Evolutionary conservation across 2,888 invertebrate species (phyloP).

Genomic region (Drosophila atroscutellata): DNA sequence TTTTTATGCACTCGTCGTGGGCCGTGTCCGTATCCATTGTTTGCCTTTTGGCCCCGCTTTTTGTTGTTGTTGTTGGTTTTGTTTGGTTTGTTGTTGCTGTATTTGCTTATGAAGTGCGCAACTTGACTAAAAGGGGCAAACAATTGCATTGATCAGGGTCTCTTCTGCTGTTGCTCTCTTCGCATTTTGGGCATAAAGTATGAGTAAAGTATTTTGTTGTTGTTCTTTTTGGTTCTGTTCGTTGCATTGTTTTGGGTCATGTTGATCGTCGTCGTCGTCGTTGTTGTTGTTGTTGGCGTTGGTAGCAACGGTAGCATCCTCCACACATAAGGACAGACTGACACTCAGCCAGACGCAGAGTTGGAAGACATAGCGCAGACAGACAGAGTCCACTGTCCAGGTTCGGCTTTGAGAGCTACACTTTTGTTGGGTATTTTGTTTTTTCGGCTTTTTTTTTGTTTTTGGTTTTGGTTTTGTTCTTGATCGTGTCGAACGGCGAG

Average conservation of each 20-base stretch:
- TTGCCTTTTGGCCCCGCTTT: constrained; percentile 73
- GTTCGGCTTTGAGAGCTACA: constrained; percentile 37
- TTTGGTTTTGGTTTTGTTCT: constrained; percentile 67
- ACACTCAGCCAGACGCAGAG: constrained; percentile 8
- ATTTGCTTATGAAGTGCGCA: constrained; percentile 81
- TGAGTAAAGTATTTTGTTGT: constrained; percentile 76
- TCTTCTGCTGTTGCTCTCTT: constrained; percentile 10
- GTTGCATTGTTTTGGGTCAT: constrained; percentile 79
- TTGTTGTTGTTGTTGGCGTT: constrained; percentile 60
- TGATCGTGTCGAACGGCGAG: constrained; percentile 84
- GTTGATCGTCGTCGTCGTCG: constrained; percentile 67
- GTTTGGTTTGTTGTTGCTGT: constrained; percentile 63
- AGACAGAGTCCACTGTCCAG: constrained; percentile 43
- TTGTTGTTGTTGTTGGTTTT: constrained; percentile 27
- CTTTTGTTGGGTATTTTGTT: constrained; percentile 33
- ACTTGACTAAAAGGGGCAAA: constrained; percentile 83
- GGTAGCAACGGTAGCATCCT: constrained; percentile 77
- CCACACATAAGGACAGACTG: constrained; percentile 49
- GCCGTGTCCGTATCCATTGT: constrained; percentile 64
- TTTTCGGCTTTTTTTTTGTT: constrained; percentile 14
- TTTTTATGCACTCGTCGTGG: constrained; percentile 49
- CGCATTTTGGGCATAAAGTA: constrained; percentile 80
- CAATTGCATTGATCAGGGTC: constrained; percentile 81
- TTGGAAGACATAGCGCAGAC: constrained; percentile 6
- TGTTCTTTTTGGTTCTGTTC: constrained; percentile 54